Conservation (phyloP, 2,888 invertebrate genomes). For the Sminthurides aquaticus region DNA sequence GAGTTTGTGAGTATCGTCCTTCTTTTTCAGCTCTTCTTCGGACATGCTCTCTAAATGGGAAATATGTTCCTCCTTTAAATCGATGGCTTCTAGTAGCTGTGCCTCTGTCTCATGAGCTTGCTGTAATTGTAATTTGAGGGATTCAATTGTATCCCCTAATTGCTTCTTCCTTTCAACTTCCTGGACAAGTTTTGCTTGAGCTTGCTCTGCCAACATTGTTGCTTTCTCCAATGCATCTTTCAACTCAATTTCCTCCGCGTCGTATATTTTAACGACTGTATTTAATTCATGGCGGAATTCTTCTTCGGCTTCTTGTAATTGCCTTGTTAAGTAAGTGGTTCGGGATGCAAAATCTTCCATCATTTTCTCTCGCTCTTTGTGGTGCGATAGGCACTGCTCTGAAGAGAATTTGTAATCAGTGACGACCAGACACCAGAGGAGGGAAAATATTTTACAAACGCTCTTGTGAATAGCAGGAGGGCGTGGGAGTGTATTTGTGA, state of each 20-base stretch:
- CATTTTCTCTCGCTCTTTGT: slow-evolving; percentile 33
- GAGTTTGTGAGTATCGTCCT: slow-evolving; percentile 3
- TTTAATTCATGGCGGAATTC: slow-evolving; percentile 37
- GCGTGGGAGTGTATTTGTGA: not conserved
- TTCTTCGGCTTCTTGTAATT: slow-evolving; percentile 40
- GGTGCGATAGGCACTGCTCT: slow-evolving; percentile 34
- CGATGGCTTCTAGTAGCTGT: not conserved
- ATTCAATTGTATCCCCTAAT: slow-evolving; percentile 9
- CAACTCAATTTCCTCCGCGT: slow-evolving; percentile 36
- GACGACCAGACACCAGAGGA: too few species aligned
- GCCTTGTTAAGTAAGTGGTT: slow-evolving; percentile 43
- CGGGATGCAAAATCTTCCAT: slow-evolving; percentile 37
- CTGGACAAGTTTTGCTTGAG: not conserved
- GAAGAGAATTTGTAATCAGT: not conserved
- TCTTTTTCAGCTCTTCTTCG: slow-evolving; percentile 16
- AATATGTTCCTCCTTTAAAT: slow-evolving; percentile 26
- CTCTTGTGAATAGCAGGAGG: not conserved
- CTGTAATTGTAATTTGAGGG: slow-evolving; percentile 19
- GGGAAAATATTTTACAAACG: not conserved
- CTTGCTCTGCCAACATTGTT: slow-evolving; percentile 8
- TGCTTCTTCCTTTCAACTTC: not conserved
- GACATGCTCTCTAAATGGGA: slow-evolving; percentile 18
- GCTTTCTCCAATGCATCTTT: slow-evolving; percentile 24
- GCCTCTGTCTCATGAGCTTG: not conserved
- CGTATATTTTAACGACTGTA: slow-evolving; percentile 34